Conservation (phyloP, 2,797 vertebrate genomes). For the Rhabdophis nuchalis region DNA sequence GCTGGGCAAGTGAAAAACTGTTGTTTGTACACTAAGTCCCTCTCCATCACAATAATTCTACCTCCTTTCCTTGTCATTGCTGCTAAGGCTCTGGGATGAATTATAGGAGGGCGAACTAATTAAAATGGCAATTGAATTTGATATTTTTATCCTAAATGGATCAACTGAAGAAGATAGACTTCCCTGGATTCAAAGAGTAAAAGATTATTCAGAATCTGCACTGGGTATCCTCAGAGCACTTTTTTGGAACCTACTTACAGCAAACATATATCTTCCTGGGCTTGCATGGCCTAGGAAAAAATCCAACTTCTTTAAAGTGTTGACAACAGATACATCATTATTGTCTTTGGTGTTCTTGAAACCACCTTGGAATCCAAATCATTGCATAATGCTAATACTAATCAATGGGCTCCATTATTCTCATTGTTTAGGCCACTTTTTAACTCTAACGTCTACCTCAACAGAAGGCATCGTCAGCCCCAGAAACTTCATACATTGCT, state of each 20-base stretch:
- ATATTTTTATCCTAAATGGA: neutral
- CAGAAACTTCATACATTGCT: neutral
- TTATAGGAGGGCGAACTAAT: neutral
- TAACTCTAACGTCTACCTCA: neutral
- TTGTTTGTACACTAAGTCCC: neutral
- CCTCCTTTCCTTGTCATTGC: neutral
- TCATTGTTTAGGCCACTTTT: neutral
- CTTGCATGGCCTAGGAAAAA: neutral
- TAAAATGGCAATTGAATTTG: neutral
- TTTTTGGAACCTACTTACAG: neutral
- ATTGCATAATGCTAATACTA: neutral
- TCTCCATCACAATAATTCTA: neutral
- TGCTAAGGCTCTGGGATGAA: neutral
- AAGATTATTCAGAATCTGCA: neutral
- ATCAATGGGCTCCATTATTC: neutral
- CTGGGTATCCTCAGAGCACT: neutral
- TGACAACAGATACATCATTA: neutral
- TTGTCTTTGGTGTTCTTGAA: neutral
- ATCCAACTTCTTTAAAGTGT: neutral
- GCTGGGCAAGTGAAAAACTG: neutral
- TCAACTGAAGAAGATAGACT: neutral
- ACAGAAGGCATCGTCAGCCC: neutral
- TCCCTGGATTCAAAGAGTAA: neutral
- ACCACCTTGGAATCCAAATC: neutral
- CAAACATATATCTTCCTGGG: neutral